A percentile compares a stretch with the other conserved stretches of the same genome.
These are phyloP conservation scores for Chrysemys picta DNA, from an alignment of 2,113 vertebrate species.

Conservation along the genomic window DNA sequence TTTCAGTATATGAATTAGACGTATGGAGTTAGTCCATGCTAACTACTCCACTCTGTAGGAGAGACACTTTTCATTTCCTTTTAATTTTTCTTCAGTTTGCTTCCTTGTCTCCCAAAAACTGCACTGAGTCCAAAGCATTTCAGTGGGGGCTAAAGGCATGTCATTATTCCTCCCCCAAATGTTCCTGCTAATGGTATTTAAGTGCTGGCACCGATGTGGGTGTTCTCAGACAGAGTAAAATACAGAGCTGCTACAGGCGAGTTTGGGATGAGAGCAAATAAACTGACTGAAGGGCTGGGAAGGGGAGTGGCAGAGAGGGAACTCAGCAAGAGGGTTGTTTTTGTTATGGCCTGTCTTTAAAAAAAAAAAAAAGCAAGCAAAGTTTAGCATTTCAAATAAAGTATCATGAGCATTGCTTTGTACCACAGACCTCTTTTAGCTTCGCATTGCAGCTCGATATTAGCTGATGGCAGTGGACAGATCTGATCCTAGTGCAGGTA, in stretches of 20 bases:
- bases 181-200: not conserved
- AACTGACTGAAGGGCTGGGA: not conserved
- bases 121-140: not conserved
- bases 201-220: not conserved
- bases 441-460: not conserved
- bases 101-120: not conserved
- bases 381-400: not conserved
- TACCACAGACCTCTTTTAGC: too few species aligned
- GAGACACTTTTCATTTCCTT: not conserved
- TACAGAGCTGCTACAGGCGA: not conserved
- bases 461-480: not conserved
- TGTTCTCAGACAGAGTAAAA: not conserved
- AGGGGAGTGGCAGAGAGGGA: not conserved
- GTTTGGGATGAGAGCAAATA: not conserved
- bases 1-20: not conserved
- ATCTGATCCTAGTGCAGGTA: not conserved
- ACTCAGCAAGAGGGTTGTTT: not conserved
- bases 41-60: not conserved
- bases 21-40: not conserved
- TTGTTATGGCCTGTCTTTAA: not conserved
- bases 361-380: not conserved
- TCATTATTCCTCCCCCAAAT: slow-evolving; percentile 1
- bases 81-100: not conserved
- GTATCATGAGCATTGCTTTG: not conserved
- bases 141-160: not conserved